Conservation (phyloP, 2,113 vertebrate genomes). For the Gymnarchus niloticus region DNA sequence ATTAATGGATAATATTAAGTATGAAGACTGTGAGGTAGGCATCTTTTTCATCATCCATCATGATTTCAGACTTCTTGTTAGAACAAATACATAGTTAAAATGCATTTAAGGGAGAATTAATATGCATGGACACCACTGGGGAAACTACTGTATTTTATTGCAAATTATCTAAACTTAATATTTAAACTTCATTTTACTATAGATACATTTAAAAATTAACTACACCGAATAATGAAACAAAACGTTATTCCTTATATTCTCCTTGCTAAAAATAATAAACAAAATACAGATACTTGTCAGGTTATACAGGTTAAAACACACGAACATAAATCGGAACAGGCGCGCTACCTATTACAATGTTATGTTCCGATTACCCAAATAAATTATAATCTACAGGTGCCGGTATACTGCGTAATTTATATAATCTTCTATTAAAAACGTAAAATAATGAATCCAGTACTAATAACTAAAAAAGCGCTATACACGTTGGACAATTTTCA, state of each 20-base stretch:
- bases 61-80: neutral
- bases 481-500: neutral
- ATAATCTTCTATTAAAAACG: neutral
- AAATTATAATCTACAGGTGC: neutral
- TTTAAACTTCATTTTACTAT: neutral
- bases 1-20: constrained; percentile 99
- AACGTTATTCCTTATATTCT: neutral
- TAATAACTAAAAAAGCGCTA: neutral
- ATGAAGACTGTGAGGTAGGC: constrained; percentile 99
- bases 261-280: neutral
- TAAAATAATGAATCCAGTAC: neutral
- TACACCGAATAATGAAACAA: neutral
- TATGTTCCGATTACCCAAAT: neutral
- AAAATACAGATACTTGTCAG: no score
- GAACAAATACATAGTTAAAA: neutral
- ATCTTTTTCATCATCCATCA: constrained; percentile 28
- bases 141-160: neutral
- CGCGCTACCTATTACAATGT: no score
- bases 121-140: neutral
- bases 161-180: neutral
- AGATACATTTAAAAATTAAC: neutral
- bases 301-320: neutral
- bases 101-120: neutral
- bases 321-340: neutral
- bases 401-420: neutral